These are phyloP conservation scores for Desmodus rotundus DNA, from an alignment of 2,113 vertebrate genomes.

Conservation along the genomic window DNA sequence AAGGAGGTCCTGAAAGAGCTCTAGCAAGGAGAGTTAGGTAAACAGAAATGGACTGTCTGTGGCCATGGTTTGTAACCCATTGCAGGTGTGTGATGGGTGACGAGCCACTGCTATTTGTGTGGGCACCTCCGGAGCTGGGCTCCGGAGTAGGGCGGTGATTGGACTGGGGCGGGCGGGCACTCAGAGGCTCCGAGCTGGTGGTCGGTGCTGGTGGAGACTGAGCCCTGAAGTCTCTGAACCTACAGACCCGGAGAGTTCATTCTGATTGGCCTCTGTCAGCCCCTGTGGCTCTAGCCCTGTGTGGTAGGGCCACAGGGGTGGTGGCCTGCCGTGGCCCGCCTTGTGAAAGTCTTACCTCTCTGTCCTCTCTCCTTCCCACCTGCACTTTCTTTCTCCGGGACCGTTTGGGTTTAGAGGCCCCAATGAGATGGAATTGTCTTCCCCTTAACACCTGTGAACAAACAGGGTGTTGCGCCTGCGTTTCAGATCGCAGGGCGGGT, in stretches of 20 bases:
- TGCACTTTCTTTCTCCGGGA: no score
- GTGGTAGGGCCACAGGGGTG: no score
- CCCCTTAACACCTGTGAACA: fast-evolving
- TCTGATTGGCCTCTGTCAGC: neutral
- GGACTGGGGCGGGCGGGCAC: neutral
- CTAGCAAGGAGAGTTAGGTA: neutral
- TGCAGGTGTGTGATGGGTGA: neutral
- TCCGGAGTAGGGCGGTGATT: neutral
- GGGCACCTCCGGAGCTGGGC: neutral
- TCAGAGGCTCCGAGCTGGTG: neutral
- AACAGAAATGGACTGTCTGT: neutral
- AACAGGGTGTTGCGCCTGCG: neutral
- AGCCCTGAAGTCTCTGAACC: neutral
- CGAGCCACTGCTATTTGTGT: neutral
- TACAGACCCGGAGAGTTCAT: neutral
- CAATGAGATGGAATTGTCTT: neutral
- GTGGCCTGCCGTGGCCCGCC: neutral
- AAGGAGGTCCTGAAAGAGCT: neutral
- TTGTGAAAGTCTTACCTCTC: fast-evolving
- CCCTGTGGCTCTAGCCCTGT: neutral
- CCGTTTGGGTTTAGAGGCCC: neutral
- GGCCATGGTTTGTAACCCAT: neutral
- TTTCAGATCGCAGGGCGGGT: neutral
- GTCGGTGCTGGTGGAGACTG: neutral
- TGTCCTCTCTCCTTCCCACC: neutral